These are phyloP conservation scores for Megaceryle maxima DNA, from an alignment of 2,113 vertebrate genomes.

Conservation along the genomic window DNA sequence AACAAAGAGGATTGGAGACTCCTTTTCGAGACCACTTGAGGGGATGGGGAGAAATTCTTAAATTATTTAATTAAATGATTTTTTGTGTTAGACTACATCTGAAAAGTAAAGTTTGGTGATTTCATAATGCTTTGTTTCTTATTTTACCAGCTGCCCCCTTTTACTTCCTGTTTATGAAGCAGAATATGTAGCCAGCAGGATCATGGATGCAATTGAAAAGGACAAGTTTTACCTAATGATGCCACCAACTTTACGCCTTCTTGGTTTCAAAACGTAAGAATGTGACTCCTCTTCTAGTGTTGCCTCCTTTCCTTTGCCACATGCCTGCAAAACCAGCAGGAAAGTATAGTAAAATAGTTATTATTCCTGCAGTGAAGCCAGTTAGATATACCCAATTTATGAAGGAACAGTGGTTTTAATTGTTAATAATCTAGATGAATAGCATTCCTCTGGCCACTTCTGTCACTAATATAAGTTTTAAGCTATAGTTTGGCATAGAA, in stretches of 20 bases:
- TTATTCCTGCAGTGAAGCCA: neutral
- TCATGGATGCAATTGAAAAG: conserved; percentile 81
- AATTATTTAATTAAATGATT: neutral
- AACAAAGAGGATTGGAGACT: neutral
- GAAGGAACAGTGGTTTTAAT: neutral
- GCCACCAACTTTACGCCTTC: conserved; percentile 66
- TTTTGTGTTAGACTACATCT: neutral
- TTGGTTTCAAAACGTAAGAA: conserved; percentile 82
- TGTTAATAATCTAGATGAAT: neutral
- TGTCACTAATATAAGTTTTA: neutral
- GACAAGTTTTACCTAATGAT: conserved; percentile 80
- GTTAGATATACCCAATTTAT: neutral
- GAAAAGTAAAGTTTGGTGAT: neutral
- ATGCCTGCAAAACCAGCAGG: neutral
- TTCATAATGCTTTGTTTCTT: neutral
- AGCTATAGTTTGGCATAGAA: neutral
- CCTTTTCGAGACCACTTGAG: neutral
- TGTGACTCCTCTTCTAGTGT: neutral
- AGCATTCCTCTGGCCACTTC: neutral
- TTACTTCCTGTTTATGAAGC: conserved; percentile 80
- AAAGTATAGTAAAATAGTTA: neutral
- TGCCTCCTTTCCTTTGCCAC: neutral
- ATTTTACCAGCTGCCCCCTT: conserved; percentile 69
- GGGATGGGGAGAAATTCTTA: neutral
- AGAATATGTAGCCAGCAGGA: conserved; percentile 76